Evolutionary conservation across 2,797 vertebrate genomes (phyloP), one percentile per base, ranked within the genome.

Genomic region (Semotilus atromaculatus): DNA sequence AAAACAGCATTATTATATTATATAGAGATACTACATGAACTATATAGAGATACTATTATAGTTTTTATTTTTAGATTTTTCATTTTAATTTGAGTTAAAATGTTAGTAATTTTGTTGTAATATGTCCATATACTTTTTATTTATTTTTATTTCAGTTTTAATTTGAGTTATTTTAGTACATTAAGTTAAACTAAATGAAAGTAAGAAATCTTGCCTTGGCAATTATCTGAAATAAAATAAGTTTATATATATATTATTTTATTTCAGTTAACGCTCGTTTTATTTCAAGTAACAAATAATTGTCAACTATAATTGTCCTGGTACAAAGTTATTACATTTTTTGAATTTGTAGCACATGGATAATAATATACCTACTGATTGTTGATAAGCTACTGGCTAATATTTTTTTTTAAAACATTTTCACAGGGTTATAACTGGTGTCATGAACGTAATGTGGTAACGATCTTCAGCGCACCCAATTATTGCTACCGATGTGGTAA

Each of bases 401-500:
- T 36, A 45, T 62, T 7, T 67, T 6, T 18, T 19, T 53, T 7
- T 0, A 53, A 29, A 80, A 38, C 36, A n/a, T 14, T 88, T 21
- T 84, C 73, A 19, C 81, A 99, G 98, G 98, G 98, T 85, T 99
- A 99, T 87, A 99, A 99, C 76, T 99, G 98, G 98, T 99, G 97
- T 92, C 98, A 99, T 4, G 98, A 99, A 92, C 96, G 98, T 89
- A 99, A 99, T 1, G 98, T 99, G 80, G 98, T 99, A 8, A 99
- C 98, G 19, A 99, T 99, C 93, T 99, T 99, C 95, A 99, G 98
- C 5, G 98, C 98, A 1, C 98, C 98, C 73, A 99, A 99, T 95
- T 99, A 99, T 89, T 99, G 98, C 84, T 99, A 99, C 75, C 98
- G 98, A 29, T 99, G 98, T 91, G 98, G 98, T 87, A 99, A 99